Base-by-base conservation (phyloP, 1,140 invertebrate genomes). In the Drosophila sturtevanti region DNA sequence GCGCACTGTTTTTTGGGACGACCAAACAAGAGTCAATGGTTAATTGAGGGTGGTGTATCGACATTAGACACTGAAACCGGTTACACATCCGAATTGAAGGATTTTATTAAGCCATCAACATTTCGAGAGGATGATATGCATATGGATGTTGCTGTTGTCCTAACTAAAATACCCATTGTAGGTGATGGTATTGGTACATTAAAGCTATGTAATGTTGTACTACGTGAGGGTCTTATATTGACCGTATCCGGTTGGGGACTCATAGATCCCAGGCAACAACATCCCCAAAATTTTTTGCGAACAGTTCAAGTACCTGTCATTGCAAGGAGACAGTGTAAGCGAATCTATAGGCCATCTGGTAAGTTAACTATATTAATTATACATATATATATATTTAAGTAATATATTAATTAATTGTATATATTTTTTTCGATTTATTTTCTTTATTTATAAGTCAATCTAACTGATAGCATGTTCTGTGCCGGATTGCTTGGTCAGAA, bases 201-300 rank as follows among this genome's bases (percentile, higher is more conserved):
- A 3, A 0, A 0, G 0, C 10, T 90, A 2, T 90, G 84, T 41
- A 2, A 9, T 1, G 11, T 4, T 0, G n/a, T 4, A 10, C 71
- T 73, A 0, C 12, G n/a, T 1, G n/a, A 38, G 1, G 73, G 65
- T 6, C 6, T 51, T 0, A 0, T 24, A 0, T 52, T 90, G 0
- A 72, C 14, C 0, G 72, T 90, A 9, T 69, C 72, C 21, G 89
- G 89, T 9, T 90, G 89, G 89, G 89, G 89, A 4, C 24, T 73
- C 1, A 52, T 51, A 2, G 54, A 63, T 66, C 4, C 48, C 0
- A 4, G 0, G 1, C 21, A 10, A 0, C 0, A n/a, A 0, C 18
- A 4, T 2, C 68, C 77, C 0, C 54, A 76, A 6, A 55, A 34
- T 1, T 35, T 21, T 6, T 31, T 90, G 7, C 84, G 75, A 0